Base-by-base conservation (phyloP, 2,888 invertebrate genomes). In the Callinectes sapidus region DNA sequence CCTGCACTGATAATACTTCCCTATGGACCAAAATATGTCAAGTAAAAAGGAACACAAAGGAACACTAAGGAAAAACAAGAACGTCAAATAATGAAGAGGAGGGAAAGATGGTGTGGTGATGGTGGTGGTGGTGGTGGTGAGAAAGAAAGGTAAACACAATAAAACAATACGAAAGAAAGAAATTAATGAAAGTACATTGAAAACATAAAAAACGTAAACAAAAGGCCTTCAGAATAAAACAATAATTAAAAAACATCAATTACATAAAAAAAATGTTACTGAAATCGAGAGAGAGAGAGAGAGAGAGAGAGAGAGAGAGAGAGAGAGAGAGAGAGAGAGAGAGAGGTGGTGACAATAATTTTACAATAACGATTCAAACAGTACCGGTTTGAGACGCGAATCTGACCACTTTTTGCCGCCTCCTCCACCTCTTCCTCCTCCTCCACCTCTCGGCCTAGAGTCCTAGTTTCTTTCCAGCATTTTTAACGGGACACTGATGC, bases 271-370 rank as follows among this genome's bases (percentile, higher is more conserved):
- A 18, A 55, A 55, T 14, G 42, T 42, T 42, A 42, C 6, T 18
- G 55, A 55, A 16, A 55, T 18, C n/a, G n/a, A n/a, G n/a, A n/a
- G n/a, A n/a, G n/a, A n/a, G 55, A 55, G 14, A 55, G 14, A 55
- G 14, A 71, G n/a, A 28, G 71, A n/a, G n/a, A 71, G 6, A 55
- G 55, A 86, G 86, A 86, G 86, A 86, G 86, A 86, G 86, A 86
- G 86, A 86, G 86, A 87, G 39, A 39, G 87, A 87, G 35, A 87
- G 23, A 42, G 87, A 87, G 87, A 42, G 87, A 42, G 87, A 42
- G 39, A 87, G 35, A 35, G n/a, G 23, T 2, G 10, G n/a, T 3
- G 13, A 5, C 3, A 77, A 77, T n/a, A n/a, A n/a, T n/a, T 77
- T 77, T 28, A 28, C 23, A 32, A 28, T 18, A 2, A 28, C 23